phyloP scores from a whole-genome alignment of 2,113 vertebrate species.

The Epinephelus fuscoguttatus region DNA sequence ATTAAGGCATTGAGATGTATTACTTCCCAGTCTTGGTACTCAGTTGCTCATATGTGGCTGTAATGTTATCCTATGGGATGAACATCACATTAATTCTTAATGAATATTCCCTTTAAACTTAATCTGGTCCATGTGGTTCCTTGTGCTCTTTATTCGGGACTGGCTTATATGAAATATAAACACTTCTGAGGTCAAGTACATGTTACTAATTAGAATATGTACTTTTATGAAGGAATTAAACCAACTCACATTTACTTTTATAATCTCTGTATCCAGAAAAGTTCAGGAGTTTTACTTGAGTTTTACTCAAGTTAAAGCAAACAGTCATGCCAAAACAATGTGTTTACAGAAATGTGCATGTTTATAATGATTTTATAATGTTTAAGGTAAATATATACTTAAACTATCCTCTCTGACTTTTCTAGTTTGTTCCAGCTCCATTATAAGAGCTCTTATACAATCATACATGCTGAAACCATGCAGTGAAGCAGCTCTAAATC shows the following conservation, averaged over 20 bases:
- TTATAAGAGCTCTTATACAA: slow-evolving; percentile 1
- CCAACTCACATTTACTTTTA: not conserved
- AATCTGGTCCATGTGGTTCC: not conserved
- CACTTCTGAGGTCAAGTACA: not conserved
- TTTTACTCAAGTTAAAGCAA: not conserved
- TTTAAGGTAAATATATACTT: slow-evolving; percentile 13
- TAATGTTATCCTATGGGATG: slow-evolving; percentile 34
- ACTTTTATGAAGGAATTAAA: slow-evolving; percentile 3
- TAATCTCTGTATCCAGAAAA: not conserved
- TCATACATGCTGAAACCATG: slow-evolving; percentile 4
- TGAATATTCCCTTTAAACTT: slow-evolving; percentile 31
- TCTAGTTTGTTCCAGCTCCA: not conserved
- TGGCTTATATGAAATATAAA: not conserved
- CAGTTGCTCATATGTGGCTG: slow-evolving; percentile 21
- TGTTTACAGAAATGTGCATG: not conserved
- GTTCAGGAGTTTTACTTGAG: not conserved
- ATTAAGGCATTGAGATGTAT: slow-evolving; percentile 21
- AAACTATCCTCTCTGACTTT: not conserved
- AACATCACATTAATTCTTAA: slow-evolving; percentile 51
- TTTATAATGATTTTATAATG: not conserved
- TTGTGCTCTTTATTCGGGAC: slow-evolving; percentile 24
- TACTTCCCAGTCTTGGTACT: slow-evolving; percentile 17
- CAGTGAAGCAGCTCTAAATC: slow-evolving; percentile 14
- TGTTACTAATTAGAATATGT: not conserved
- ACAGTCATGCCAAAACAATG: not conserved